A percentile compares a stretch with the other conserved stretches of the same genome.
Conservation (phyloP, 2,888 invertebrate species). For the Harpagoxenus sublaevis region DNA sequence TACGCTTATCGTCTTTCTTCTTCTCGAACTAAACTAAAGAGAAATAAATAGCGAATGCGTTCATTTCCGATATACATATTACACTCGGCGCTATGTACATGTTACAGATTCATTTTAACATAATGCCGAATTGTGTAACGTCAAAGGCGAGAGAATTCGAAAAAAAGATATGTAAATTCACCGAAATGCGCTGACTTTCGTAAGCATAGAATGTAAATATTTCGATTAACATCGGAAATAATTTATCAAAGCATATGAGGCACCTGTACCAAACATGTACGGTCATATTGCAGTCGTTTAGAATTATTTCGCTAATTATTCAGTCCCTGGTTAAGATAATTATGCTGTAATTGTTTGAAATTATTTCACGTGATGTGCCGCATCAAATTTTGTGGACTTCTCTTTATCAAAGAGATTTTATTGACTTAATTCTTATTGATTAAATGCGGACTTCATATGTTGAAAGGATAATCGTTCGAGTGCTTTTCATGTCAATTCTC, state of each 20-base stretch:
- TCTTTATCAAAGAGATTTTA: neutral
- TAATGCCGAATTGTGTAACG: neutral
- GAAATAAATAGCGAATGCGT: slow-evolving; percentile 11
- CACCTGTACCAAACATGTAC: neutral
- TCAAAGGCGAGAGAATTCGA: neutral
- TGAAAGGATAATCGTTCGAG: neutral
- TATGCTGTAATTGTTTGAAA: neutral
- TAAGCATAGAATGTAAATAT: neutral
- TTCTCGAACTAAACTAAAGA: slow-evolving; percentile 9
- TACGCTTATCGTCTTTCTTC: slow-evolving; percentile 20
- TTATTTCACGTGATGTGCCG: neutral
- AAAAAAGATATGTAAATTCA: neutral
- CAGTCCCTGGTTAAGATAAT: neutral
- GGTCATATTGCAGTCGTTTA: neutral
- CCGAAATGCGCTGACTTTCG: neutral
- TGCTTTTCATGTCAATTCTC: neutral
- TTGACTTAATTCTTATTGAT: neutral
- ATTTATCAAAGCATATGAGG: neutral
- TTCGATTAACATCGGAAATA: neutral
- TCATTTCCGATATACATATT: slow-evolving; percentile 15
- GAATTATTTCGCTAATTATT: neutral
- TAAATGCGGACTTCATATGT: neutral
- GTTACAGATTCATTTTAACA: neutral
- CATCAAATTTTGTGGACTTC: neutral
- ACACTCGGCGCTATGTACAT: neutral